Conservation (phyloP, 2,113 vertebrate genomes). For the Oreochromis spilurus region DNA sequence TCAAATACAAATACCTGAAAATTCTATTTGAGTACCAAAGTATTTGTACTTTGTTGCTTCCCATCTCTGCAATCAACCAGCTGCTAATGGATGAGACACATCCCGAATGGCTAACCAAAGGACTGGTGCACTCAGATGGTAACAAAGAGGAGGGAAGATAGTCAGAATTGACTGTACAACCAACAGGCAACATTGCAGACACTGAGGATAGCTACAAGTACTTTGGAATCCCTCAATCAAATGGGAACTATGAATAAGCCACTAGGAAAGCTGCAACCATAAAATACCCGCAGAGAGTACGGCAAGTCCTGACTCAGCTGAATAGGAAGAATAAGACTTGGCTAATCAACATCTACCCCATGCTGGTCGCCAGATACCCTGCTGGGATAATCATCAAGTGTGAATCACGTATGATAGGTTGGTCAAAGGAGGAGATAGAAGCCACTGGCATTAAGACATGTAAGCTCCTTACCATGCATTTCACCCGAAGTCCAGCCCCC, state of each 20-base stretch:
- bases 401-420: too few species aligned
- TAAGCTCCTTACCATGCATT: too few species aligned
- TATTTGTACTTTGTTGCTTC: neutral
- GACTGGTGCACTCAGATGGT: neutral
- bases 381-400: too few species aligned
- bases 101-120: neutral
- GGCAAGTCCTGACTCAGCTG: neutral
- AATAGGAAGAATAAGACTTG: too few species aligned
- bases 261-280: neutral
- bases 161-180: neutral
- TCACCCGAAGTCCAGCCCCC: too few species aligned
- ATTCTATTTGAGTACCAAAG: neutral
- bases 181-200: neutral
- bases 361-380: too few species aligned
- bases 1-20: neutral
- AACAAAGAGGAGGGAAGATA: neutral
- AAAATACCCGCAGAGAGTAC: neutral
- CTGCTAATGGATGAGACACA: neutral
- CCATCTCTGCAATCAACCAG: neutral
- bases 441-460: too few species aligned
- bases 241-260: neutral
- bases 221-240: neutral
- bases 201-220: neutral
- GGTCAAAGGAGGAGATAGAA: too few species aligned
- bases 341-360: too few species aligned